phyloP scores from a whole-genome alignment of 2,888 invertebrate species.

The Latheticus oryzae region DNA sequence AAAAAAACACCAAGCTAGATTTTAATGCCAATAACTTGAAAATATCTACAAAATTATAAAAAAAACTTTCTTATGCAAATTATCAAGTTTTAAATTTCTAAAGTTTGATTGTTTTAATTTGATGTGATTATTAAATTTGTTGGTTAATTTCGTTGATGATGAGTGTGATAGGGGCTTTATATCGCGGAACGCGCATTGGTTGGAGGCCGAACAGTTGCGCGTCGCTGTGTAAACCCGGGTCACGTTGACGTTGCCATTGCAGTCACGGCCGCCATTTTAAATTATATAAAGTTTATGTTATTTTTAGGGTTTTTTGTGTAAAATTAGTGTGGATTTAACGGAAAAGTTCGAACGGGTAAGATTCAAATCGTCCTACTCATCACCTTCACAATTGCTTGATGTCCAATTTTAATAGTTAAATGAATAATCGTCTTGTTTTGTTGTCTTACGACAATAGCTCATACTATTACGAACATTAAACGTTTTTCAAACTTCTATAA shows the following conservation, averaged over 20 bases:
- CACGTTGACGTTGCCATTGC: slow-evolving; percentile 68
- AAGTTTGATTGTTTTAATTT: no score
- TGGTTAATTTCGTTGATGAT: slow-evolving; percentile 15
- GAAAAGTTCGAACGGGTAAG: slow-evolving; percentile 26
- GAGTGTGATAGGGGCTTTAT: slow-evolving; percentile 41
- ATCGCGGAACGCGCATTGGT: slow-evolving; percentile 51
- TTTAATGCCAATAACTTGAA: no score
- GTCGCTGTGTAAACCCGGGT: slow-evolving; percentile 80
- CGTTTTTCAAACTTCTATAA: no score
- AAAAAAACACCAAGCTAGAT: no score
- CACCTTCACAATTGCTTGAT: slow-evolving; percentile 5
- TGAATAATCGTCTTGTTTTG: slow-evolving; percentile 26
- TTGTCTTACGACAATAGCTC: slow-evolving; percentile 26
- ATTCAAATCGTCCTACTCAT: background rate
- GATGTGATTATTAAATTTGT: no score
- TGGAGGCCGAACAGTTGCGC: slow-evolving; percentile 73
- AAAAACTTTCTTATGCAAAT: no score
- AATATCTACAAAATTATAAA: no score
- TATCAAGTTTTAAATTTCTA: no score
- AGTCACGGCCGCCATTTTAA: slow-evolving; percentile 43
- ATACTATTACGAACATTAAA: no score
- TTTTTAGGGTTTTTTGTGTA: slow-evolving; percentile 55
- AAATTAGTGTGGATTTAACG: slow-evolving; percentile 48
- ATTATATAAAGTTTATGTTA: slow-evolving; percentile 55
- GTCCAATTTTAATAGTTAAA: no score